phyloP scores from a whole-genome alignment of 2,797 vertebrate species.

The Anolis apletophallus region DNA sequence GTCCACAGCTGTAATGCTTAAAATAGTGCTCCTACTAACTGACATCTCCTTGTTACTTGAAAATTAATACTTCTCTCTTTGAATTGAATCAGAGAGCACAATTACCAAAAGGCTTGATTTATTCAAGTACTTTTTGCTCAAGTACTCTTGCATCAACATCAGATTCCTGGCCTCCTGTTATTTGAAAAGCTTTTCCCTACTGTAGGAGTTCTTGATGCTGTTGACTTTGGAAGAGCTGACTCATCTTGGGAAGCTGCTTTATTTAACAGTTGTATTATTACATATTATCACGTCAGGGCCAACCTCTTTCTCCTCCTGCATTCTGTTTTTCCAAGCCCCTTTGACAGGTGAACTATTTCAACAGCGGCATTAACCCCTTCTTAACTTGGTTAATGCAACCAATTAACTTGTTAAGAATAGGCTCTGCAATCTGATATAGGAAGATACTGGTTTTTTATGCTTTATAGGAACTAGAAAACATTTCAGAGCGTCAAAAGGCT shows the following conservation, averaged over 20 bases:
- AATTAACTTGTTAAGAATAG: not conserved
- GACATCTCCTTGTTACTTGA: not conserved
- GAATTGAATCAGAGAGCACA: not conserved
- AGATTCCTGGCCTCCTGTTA: slow-evolving; percentile 8
- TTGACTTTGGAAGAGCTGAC: slow-evolving; percentile 18
- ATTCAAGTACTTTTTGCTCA: slow-evolving; percentile 6
- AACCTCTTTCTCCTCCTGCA: not conserved
- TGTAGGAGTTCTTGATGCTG: slow-evolving; percentile 15
- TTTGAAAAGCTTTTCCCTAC: slow-evolving; percentile 8
- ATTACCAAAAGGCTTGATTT: slow-evolving; percentile 2
- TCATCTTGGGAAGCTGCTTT: slow-evolving; percentile 19
- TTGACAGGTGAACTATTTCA: not conserved
- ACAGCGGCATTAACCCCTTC: not conserved
- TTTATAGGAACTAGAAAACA: not conserved
- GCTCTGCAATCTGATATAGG: not conserved
- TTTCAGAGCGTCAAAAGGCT: not conserved
- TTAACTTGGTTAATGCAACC: not conserved
- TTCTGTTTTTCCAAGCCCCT: not conserved
- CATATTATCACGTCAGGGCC: not conserved
- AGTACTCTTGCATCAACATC: slow-evolving; percentile 2
- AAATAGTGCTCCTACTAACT: not conserved
- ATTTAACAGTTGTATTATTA: not conserved
- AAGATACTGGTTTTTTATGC: not conserved
- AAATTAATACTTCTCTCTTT: not conserved
- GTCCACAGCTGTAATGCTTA: not conserved